Conservation (phyloP, 2,888 invertebrate genomes). For the Cancer borealis region DNA sequence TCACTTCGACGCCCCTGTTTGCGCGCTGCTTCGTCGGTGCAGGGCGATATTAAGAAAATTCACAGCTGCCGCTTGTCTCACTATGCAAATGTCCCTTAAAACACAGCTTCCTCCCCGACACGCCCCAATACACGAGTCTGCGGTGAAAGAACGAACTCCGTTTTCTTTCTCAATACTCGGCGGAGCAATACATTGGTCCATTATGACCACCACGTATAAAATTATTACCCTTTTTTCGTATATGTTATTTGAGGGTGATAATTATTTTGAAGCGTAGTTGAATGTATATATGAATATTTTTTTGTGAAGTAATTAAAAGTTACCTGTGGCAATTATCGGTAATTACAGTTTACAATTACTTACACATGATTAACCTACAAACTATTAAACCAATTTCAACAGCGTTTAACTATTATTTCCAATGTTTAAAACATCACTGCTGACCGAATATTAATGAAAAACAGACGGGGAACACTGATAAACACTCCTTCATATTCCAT, state of each 20-base stretch:
- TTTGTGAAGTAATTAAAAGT: not conserved
- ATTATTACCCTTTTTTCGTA: not conserved
- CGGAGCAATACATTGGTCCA: not conserved
- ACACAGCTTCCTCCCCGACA: not conserved
- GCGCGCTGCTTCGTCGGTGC: conserved; percentile 2
- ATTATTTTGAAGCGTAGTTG: not conserved
- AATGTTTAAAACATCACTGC: not conserved
- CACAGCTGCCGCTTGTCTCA: conserved; percentile 29
- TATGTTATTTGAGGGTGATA: not conserved
- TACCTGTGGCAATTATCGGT: not conserved
- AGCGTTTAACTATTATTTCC: not conserved
- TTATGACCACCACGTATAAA: not conserved
- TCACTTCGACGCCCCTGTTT: conserved; percentile 33
- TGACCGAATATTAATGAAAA: not conserved
- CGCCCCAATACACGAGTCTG: conserved; percentile 18
- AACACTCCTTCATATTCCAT: not conserved
- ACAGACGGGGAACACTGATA: not conserved
- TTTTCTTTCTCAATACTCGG: not conserved
- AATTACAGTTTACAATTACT: conserved; percentile 16
- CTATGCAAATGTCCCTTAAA: conserved; percentile 37
- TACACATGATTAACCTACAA: not conserved
- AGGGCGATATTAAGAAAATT: conserved; percentile 28
- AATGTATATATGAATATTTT: not conserved
- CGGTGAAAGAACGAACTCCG: not conserved
- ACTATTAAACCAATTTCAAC: not conserved